A percentile compares a stretch with the other conserved stretches of the same genome.
These are phyloP conservation scores for Frankliniella intonsa DNA, from an alignment of 2,888 invertebrate species.

Conservation along the genomic window DNA sequence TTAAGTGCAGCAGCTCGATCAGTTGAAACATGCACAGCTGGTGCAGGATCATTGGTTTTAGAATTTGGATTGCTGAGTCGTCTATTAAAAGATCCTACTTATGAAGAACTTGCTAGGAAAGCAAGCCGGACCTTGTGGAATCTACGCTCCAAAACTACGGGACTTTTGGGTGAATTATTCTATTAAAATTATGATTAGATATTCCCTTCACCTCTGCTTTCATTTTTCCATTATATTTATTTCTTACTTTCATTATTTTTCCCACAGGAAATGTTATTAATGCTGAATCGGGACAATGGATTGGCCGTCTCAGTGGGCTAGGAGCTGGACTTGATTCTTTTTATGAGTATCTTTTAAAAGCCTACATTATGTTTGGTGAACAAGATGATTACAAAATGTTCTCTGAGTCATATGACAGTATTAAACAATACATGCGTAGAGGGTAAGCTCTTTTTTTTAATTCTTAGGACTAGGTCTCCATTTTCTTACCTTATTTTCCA, in stretches of 20 bases:
- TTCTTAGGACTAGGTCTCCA: background rate
- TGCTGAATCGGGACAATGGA: conserved; percentile 59
- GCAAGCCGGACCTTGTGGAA: conserved; percentile 54
- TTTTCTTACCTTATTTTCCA: background rate
- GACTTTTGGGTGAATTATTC: conserved; percentile 50
- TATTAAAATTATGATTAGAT: background rate
- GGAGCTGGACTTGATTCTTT: conserved; percentile 60
- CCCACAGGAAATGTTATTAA: conserved; percentile 55
- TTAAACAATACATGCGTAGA: conserved; percentile 54
- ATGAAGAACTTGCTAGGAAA: conserved; percentile 54
- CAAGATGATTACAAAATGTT: conserved; percentile 54
- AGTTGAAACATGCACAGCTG: conserved; percentile 59
- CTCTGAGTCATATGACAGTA: conserved; percentile 52
- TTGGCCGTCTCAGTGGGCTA: conserved; percentile 54
- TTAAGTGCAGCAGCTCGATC: conserved; percentile 26
- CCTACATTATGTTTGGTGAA: conserved; percentile 58
- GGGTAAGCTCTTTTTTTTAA: conserved; percentile 48
- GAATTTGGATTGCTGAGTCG: conserved; percentile 59
- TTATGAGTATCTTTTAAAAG: conserved; percentile 59
- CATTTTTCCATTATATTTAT: background rate
- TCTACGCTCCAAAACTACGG: conserved; percentile 53
- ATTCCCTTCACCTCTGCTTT: background rate
- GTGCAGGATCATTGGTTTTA: conserved; percentile 57
- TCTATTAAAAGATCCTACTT: conserved; percentile 55
- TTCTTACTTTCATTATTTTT: background rate